Conservation (phyloP, 2,797 vertebrate species). For the Sphenodon punctatus region DNA sequence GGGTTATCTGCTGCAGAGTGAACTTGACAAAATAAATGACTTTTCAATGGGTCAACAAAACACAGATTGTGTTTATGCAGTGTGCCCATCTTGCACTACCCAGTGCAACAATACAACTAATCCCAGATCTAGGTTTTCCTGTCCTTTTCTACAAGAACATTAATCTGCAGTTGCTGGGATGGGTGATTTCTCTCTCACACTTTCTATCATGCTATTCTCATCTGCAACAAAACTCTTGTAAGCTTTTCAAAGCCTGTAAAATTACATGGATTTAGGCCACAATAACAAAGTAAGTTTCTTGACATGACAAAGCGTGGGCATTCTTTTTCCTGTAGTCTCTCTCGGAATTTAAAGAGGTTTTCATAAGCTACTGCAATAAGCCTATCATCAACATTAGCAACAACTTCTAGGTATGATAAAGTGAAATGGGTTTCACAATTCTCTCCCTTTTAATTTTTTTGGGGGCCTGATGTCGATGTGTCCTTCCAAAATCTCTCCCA, state of each 20-base stretch:
- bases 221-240: not conserved
- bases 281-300: not conserved
- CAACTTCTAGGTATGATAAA: not conserved
- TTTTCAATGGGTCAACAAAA: not conserved
- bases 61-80: not conserved
- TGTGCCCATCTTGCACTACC: not conserved
- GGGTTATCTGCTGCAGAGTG: constrained; percentile 17
- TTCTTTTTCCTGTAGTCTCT: not conserved
- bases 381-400: not conserved
- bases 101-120: not conserved
- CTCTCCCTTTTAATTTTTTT: not conserved
- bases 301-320: not conserved
- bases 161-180: not conserved
- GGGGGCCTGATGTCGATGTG: not conserved
- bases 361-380: not conserved
- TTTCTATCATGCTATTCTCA: not conserved
- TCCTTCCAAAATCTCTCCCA: too few relatives aligned
- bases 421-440: not conserved
- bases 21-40: not conserved
- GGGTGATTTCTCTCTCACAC: not conserved
- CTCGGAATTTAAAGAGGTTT: not conserved
- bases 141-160: not conserved
- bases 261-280: not conserved
- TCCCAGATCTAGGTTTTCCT: not conserved
- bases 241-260: not conserved